Conservation (phyloP, 2,888 invertebrate genomes). For the Tillus elongatus region DNA sequence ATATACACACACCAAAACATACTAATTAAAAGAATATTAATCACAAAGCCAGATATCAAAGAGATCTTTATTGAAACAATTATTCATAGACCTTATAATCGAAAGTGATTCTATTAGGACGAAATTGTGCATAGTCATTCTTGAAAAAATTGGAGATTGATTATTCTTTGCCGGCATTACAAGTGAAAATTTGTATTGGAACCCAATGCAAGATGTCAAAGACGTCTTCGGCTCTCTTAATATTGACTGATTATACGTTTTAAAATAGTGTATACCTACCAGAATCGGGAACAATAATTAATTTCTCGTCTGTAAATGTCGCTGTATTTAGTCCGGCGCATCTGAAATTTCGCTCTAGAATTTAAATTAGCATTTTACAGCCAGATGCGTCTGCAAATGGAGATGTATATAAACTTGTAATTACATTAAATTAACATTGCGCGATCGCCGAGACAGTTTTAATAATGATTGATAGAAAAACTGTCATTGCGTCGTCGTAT, state of each 20-base stretch:
- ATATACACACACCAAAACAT: too few species aligned
- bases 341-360: conserved; percentile 17
- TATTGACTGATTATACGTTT: conserved; percentile 17
- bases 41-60: conserved; percentile 28
- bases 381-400: conserved; percentile 39
- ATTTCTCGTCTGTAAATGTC: conserved; percentile 21
- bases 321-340: conserved; percentile 16
- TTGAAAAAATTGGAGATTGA: conserved; percentile 36
- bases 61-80: conserved; percentile 38
- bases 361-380: conserved; percentile 36
- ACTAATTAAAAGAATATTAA: conserved; percentile 23
- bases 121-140: conserved; percentile 37
- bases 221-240: conserved; percentile 13
- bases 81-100: conserved; percentile 40
- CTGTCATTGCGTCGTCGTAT: too few species aligned
- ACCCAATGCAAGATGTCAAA: conserved; percentile 16
- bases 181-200: conserved; percentile 34
- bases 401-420: conserved; percentile 39
- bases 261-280: conserved; percentile 10
- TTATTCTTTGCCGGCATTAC: conserved; percentile 36
- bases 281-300: conserved; percentile 20
- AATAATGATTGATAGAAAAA: conserved; percentile 41
- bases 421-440: conserved; percentile 40
- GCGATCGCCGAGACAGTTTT: conserved; percentile 36
- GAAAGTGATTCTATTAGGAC: conserved; percentile 42